Conservation (phyloP, 2,113 vertebrate species). For the Nyctibius bracteatus region DNA sequence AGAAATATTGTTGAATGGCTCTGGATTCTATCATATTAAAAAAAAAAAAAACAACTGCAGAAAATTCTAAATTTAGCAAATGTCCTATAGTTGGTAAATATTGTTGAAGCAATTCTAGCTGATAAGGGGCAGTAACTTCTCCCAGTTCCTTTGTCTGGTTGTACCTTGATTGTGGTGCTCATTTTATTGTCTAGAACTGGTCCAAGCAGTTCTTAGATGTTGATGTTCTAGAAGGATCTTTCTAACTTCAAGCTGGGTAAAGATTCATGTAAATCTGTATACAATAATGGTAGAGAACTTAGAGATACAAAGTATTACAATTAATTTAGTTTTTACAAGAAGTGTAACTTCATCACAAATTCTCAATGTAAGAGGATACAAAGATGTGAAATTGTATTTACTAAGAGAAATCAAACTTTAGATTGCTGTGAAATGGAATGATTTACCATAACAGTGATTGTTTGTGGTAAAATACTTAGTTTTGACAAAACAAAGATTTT, state of each 20-base stretch:
- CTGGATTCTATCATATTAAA: not conserved
- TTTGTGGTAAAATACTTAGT: not conserved
- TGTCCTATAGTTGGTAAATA: not conserved
- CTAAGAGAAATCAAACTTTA: not conserved
- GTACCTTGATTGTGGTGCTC: not conserved
- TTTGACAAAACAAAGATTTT: not conserved
- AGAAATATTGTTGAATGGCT: not conserved
- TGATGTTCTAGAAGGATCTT: not conserved
- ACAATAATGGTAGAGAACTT: not conserved
- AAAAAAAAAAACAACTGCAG: not conserved
- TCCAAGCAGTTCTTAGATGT: not conserved
- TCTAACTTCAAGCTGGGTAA: not conserved
- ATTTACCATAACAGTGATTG: not conserved
- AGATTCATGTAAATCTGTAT: not conserved
- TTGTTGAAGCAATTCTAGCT: not conserved
- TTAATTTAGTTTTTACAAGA: not conserved
- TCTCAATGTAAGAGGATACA: not conserved
- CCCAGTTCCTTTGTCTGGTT: not conserved
- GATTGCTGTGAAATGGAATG: not conserved
- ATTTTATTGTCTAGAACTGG: not conserved
- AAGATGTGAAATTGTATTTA: not conserved
- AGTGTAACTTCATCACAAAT: not conserved
- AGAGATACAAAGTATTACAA: not conserved
- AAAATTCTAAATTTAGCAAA: not conserved
- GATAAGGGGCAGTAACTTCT: not conserved